Base-by-base conservation (phyloP, 2,888 invertebrate species). In the Aplocera efformata region DNA sequence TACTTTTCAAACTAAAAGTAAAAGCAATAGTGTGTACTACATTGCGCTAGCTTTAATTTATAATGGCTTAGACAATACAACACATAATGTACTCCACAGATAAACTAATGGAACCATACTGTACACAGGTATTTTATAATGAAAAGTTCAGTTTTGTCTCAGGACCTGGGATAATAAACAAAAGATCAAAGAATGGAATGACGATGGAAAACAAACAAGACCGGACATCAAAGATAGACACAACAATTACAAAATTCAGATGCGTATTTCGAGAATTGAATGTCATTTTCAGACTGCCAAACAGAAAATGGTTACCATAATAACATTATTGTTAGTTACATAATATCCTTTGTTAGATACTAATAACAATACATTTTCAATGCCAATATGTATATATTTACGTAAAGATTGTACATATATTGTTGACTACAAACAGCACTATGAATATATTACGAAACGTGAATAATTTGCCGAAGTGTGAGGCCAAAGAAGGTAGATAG, bases 1-100 rank as follows among this genome's bases (percentile, higher is more conserved):
- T 9, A 45, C 36, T 40, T 45, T 40, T 11, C 17, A 31, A 34
- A 43, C 39, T 27, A 26, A 30, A 32, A 22, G 20, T 25, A 17
- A 10, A 38, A 28, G 20, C 20, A n/a, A n/a, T n/a, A n/a, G n/a
- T n/a, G n/a, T n/a, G n/a, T n/a, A n/a, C n/a, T n/a, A n/a, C n/a
- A n/a, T n/a, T n/a, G n/a, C n/a, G n/a, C n/a, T n/a, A n/a, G n/a
- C n/a, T n/a, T n/a, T n/a, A n/a, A n/a, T n/a, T n/a, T n/a, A n/a
- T n/a, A n/a, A n/a, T n/a, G n/a, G n/a, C n/a, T n/a, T n/a, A n/a
- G n/a, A n/a, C n/a, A n/a, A n/a, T n/a, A n/a, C n/a, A n/a, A n/a
- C n/a, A n/a, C n/a, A n/a, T n/a, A n/a, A n/a, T n/a, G n/a, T n/a
- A n/a, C n/a, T n/a, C n/a, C n/a, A n/a, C n/a, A n/a, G n/a, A n/a